Evolutionary conservation across 2,113 vertebrate species (phyloP).

Genomic region (Gymnorhina tibicen): DNA sequence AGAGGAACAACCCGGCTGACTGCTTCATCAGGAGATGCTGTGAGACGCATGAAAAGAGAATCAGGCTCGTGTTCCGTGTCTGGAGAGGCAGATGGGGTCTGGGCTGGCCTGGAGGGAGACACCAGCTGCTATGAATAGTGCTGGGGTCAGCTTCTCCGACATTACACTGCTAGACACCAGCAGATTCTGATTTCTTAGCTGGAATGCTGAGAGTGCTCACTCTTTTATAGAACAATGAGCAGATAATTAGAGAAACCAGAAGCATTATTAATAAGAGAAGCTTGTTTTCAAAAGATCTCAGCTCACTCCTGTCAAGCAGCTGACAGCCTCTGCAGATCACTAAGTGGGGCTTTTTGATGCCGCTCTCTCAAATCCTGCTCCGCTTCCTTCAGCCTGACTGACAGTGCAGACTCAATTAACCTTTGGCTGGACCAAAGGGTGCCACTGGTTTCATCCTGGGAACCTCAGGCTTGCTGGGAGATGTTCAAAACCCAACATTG

Average conservation of each 20-base stretch:
- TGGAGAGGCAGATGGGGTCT: background rate
- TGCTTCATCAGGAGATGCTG: background rate
- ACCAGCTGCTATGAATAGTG: background rate
- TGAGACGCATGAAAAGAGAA: background rate
- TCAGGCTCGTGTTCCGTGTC: background rate
- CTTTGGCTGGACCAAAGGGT: background rate
- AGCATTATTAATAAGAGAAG: slow-evolving; percentile 11
- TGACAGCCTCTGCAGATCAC: slow-evolving; percentile 34
- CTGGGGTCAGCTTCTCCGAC: background rate
- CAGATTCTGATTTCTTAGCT: background rate
- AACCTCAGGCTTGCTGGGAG: background rate
- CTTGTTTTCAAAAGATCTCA: background rate
- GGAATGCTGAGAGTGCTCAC: background rate
- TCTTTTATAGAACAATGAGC: background rate
- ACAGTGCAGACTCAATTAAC: slow-evolving; percentile 29
- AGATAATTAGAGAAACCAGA: slow-evolving; percentile 16
- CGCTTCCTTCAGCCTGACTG: background rate
- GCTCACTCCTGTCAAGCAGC: background rate
- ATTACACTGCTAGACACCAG: background rate
- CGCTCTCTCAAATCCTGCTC: background rate
- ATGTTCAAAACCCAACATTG: background rate
- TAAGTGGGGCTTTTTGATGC: background rate
- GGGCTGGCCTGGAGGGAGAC: background rate
- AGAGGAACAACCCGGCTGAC: background rate
- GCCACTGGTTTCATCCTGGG: background rate